Percentiles rank a stretch among this genome's conserved stretches.
Evolutionary conservation across 2,888 invertebrate genomes (phyloP).

Genomic region (Nezara viridula): DNA sequence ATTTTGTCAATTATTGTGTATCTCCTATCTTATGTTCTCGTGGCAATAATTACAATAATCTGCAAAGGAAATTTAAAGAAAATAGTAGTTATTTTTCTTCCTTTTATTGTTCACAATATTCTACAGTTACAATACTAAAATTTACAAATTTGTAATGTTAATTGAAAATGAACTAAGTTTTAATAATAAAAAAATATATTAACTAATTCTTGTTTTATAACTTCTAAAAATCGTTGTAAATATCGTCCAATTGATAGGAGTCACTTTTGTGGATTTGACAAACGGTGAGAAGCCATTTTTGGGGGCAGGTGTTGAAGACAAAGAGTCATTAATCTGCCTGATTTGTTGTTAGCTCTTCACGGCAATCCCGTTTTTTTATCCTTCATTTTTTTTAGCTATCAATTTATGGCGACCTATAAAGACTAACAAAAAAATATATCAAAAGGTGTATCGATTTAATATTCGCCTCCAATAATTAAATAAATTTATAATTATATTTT

Average conservation of each 20-base stretch:
- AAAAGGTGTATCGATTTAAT: neutral
- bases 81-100: too few species aligned
- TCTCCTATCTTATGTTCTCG: too few species aligned
- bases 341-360: conserved; percentile 14
- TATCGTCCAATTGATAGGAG: neutral
- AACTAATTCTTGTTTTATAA: too few species aligned
- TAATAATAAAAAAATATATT: too few species aligned
- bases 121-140: too few species aligned
- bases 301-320: conserved; percentile 18
- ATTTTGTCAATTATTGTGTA: too few species aligned
- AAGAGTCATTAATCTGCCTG: conserved; percentile 17
- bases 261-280: neutral
- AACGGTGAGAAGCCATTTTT: neutral
- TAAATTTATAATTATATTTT: neutral
- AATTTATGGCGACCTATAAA: neutral
- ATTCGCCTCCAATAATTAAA: too few species aligned
- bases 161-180: too few species aligned
- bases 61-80: too few species aligned
- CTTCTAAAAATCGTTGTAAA: neutral
- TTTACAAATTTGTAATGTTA: too few species aligned
- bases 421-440: neutral
- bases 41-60: too few species aligned
- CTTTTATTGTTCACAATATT: too few species aligned
- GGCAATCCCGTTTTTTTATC: neutral
- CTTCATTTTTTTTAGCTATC: neutral